These are phyloP conservation scores for Tamias sibiricus DNA, from an alignment of 2,113 vertebrate species.

Conservation along the genomic window DNA sequence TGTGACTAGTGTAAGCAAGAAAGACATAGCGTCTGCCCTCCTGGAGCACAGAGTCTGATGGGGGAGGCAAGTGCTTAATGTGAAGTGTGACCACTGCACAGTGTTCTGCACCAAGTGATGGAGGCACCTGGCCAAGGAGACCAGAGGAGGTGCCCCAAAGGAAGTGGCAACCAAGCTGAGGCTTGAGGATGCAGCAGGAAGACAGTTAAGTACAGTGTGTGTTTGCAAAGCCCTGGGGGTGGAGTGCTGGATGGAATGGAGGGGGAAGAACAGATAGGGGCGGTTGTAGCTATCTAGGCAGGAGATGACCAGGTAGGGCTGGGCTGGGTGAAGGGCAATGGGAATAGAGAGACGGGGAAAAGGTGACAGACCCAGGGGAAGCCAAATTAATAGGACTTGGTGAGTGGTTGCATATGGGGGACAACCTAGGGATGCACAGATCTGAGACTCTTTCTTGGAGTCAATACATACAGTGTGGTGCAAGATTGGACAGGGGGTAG, in stretches of 20 bases:
- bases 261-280: background rate
- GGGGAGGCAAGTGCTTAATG: background rate
- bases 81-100: fast-evolving
- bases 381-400: background rate
- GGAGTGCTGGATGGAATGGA: background rate
- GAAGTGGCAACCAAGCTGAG: background rate
- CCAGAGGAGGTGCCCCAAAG: background rate
- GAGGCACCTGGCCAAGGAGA: background rate
- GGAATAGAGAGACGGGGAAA: background rate
- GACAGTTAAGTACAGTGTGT: background rate
- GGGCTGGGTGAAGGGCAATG: background rate
- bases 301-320: background rate
- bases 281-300: background rate
- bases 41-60: background rate
- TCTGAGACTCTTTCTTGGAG: background rate
- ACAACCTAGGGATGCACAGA: background rate
- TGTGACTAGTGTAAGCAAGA: background rate
- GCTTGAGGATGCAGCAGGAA: background rate
- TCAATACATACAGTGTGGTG: background rate
- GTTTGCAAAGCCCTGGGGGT: fast-evolving
- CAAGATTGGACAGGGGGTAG: background rate
- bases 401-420: background rate
- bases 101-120: fast-evolving
- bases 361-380: background rate
- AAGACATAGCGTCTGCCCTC: background rate